Evolutionary conservation across 2,113 vertebrate species (phyloP), one percentile per base, ranked within the genome.

Genomic region (Cyprichromis sp.): DNA sequence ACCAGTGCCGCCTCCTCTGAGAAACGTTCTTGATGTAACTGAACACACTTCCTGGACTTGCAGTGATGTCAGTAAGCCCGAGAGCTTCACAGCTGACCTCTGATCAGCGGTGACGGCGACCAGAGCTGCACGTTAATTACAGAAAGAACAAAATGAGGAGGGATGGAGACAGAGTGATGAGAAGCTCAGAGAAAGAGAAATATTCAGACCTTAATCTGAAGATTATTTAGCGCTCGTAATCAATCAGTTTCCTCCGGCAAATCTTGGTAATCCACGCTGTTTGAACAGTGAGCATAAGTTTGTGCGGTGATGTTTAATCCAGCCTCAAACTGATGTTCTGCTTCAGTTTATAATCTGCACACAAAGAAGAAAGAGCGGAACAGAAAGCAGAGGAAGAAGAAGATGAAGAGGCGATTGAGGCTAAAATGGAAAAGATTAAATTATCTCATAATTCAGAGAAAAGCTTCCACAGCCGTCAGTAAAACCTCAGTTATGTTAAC

Each of bases 181-280:
- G 92, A 80, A 79, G 91, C 83, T 93, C 92, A 93, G 91, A 76
- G 55, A 13, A 81, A 54, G 26, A 13, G 8, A 81, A 82, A 66
- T n/a, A 86, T 91, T 71, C 80, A 76, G 71, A 82, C 57, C 38
- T 94, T 91, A 92, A 95, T 95, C 91, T 94, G 88, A 88, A 91
- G 91, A 93, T 93, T 90, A 93, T 90, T 91, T 26, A 19, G 16
- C 9, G 24, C 71, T 76, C 24, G 85, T 85, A 86, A 91, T 93
- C 93, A 93, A 91, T 94, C 87, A 91, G 83, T 93, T 88, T 90
- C 17, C 86, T 89, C 4, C 63, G 24, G 63, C 36, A 71, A 29
- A 54, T 73, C 21, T 59, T 59, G 83, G 52, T 84, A 61, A 85
- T 85, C 83, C 83, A 84, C 13, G 2, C 26, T 0, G 24, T 73